These are phyloP conservation scores for Anguilla obscura DNA, from an alignment of 2,797 vertebrate species.

Conservation along the genomic window DNA sequence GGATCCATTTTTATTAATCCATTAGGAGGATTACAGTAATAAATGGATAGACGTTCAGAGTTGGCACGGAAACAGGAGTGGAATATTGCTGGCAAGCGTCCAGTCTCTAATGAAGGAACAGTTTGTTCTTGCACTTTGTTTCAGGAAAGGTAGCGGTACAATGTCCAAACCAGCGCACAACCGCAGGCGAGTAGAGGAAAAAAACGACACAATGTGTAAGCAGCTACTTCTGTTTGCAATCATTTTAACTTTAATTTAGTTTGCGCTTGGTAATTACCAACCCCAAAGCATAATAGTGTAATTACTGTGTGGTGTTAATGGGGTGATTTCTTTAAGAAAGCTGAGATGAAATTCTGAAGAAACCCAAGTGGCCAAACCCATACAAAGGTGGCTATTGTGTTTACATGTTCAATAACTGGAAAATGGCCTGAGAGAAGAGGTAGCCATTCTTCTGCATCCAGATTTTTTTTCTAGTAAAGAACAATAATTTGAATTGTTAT, in stretches of 20 bases:
- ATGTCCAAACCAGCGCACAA: not conserved
- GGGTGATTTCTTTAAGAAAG: not conserved
- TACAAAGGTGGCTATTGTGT: not conserved
- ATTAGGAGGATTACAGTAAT: slow-evolving; percentile 44
- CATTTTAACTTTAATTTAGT: slow-evolving; percentile 8
- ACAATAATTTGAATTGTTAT: not conserved
- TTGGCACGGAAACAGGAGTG: not conserved
- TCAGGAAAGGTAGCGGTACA: slow-evolving; percentile 4
- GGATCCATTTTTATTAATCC: slow-evolving; percentile 37
- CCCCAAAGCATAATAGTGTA: not conserved
- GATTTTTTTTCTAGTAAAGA: not conserved
- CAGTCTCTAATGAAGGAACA: slow-evolving; percentile 40
- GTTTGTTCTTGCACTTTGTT: slow-evolving; percentile 8
- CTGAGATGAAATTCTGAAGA: not conserved
- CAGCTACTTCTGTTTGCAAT: slow-evolving; percentile 10
- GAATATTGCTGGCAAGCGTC: slow-evolving; percentile 42
- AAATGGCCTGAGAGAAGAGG: not conserved
- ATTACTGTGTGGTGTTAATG: not conserved
- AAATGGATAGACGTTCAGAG: slow-evolving; percentile 37
- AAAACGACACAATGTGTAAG: not conserved
- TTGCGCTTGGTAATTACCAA: not conserved
- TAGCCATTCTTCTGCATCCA: not conserved
- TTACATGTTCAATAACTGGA: not conserved
- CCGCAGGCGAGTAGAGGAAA: not conserved
- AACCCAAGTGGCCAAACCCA: not conserved